Conservation (phyloP, 2,888 invertebrate species). For the Thecocarcelia acutangulata region DNA sequence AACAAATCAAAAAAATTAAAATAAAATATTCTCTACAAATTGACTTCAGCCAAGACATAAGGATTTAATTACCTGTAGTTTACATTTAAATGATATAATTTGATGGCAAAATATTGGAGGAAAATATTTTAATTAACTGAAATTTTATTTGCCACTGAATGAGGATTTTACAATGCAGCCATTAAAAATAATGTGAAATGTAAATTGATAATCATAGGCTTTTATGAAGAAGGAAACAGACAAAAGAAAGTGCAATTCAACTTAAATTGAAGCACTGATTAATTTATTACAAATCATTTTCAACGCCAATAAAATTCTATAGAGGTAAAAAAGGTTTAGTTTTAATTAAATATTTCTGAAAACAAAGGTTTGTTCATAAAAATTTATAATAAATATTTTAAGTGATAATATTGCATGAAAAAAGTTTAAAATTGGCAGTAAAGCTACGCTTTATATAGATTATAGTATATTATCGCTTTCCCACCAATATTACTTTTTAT, state of each 20-base stretch:
- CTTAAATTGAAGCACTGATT: not conserved
- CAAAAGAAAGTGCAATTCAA: not conserved
- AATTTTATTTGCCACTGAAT: constrained; percentile 20
- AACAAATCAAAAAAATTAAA: constrained; percentile 41
- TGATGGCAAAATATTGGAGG: constrained; percentile 4
- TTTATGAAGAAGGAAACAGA: not conserved
- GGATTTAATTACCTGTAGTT: constrained; percentile 36
- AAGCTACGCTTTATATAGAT: too few relatives aligned
- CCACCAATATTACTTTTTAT: too few relatives aligned
- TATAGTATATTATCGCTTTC: too few relatives aligned
- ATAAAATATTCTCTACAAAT: constrained; percentile 10
- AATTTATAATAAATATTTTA: too few relatives aligned
- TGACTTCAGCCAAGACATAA: constrained; percentile 12
- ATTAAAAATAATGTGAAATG: not conserved
- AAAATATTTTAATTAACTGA: constrained; percentile 34
- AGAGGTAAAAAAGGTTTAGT: too few relatives aligned
- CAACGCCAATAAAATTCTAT: too few relatives aligned
- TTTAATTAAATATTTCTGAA: too few relatives aligned
- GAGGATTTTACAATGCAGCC: not conserved
- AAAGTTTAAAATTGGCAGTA: too few relatives aligned
- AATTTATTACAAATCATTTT: not conserved
- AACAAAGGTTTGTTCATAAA: too few relatives aligned
- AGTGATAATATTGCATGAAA: too few relatives aligned
- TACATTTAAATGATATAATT: constrained; percentile 26
- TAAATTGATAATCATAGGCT: not conserved